Evolutionary conservation across 2,113 vertebrate species (phyloP).

Genomic region (Trogon melanurus): DNA sequence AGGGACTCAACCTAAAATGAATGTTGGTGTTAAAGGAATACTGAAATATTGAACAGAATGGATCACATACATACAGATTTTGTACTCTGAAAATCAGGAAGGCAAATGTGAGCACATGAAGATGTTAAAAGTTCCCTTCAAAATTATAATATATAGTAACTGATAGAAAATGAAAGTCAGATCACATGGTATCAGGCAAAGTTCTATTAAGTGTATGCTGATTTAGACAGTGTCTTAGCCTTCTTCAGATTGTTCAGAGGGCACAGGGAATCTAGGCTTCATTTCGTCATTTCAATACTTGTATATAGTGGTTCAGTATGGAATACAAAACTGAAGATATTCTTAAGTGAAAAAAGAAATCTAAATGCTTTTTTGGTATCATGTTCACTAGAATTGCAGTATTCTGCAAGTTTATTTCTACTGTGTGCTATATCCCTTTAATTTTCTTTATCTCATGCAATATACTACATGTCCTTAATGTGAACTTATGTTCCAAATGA

Average conservation of each 20-base stretch:
- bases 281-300: background rate
- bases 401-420: background rate
- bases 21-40: background rate
- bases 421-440: background rate
- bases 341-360: background rate
- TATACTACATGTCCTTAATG: fast-evolving
- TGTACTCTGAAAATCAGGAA: background rate
- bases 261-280: background rate
- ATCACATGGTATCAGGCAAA: background rate
- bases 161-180: background rate
- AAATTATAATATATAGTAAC: background rate
- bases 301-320: background rate
- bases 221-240: background rate
- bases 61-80: background rate
- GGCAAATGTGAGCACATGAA: background rate
- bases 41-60: background rate
- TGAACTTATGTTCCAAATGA: background rate
- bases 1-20: background rate
- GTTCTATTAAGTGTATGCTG: background rate
- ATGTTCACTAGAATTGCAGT: background rate
- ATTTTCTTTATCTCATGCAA: background rate
- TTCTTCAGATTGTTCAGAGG: background rate
- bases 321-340: background rate
- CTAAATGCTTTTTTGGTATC: background rate
- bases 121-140: background rate